Evolutionary conservation across 1,140 invertebrate genomes (phyloP).

Genomic region (Varroa destructor): DNA sequence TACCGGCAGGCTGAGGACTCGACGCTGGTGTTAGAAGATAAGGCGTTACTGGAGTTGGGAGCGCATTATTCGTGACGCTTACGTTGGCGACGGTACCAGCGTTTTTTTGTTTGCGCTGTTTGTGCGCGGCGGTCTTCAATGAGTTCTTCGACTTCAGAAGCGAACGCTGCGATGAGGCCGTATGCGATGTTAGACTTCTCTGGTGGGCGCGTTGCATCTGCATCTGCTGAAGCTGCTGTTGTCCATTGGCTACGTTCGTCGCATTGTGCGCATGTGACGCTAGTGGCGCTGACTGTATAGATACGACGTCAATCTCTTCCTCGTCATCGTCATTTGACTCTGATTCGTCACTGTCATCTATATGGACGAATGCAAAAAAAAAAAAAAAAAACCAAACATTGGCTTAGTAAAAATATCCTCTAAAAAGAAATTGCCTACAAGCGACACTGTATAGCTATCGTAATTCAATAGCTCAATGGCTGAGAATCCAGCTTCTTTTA

Average conservation of each 20-base stretch:
- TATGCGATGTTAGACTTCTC: conserved; percentile 11
- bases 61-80: neutral
- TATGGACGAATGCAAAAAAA: neutral
- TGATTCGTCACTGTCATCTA: conserved; percentile 6
- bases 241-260: no score
- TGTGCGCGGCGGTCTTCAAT: conserved; percentile 7
- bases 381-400: no score
- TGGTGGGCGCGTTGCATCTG: conserved; percentile 5
- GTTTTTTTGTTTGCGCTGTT: conserved; percentile 13
- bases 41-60: neutral
- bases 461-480: no score
- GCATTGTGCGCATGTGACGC: no score
- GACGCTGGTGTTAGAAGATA: conserved; percentile 17
- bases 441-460: no score
- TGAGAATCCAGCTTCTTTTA: no score
- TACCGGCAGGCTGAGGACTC: conserved; percentile 4
- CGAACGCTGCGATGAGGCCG: conserved; percentile 2
- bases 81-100: neutral
- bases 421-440: no score
- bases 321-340: conserved; percentile 21
- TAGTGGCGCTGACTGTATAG: conserved; percentile 6
- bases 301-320: conserved; percentile 21
- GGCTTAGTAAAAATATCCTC: no score
- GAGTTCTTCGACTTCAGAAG: conserved; percentile 23
- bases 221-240: no score